Percentiles rank a stretch among this genome's conserved stretches.
These are phyloP conservation scores for Upupa epops DNA, from an alignment of 2,113 vertebrate genomes.

Conservation along the genomic window DNA sequence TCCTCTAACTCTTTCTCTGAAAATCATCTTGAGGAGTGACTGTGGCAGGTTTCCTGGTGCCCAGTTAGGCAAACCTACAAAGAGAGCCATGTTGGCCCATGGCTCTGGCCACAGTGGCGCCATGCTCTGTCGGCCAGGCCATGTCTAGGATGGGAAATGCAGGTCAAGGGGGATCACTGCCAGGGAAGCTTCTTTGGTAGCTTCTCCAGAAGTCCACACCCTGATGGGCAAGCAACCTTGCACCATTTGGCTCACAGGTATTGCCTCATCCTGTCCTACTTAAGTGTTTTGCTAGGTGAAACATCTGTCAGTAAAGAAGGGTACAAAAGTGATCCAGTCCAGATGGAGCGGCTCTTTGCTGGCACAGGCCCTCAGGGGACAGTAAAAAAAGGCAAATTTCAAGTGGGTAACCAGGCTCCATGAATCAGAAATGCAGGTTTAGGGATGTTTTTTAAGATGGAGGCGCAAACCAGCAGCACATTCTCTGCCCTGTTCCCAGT, in stretches of 20 bases:
- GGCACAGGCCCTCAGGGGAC: fast-evolving
- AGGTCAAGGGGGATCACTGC: no score
- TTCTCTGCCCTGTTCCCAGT: not conserved
- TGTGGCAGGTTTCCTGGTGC: not conserved
- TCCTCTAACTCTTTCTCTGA: not conserved
- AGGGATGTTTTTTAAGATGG: not conserved
- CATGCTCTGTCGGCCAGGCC: not conserved
- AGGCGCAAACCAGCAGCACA: not conserved
- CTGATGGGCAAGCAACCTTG: fast-evolving
- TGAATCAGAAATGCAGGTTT: fast-evolving
- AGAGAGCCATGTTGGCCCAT: fast-evolving
- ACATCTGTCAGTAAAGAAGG: not conserved
- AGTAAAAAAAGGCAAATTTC: not conserved
- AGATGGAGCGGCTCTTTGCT: not conserved
- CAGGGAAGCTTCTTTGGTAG: not conserved
- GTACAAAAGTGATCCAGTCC: not conserved
- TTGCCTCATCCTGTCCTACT: fast-evolving
- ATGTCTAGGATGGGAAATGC: fast-evolving
- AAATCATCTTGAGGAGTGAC: not conserved
- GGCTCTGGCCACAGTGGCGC: not conserved
- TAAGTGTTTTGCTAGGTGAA: not conserved
- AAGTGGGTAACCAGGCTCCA: fast-evolving
- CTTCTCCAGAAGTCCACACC: not conserved
- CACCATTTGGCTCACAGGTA: not conserved
- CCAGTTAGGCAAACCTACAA: not conserved